Evolutionary conservation across 2,888 invertebrate genomes (phyloP).

Genomic region (Phortica okadai): DNA sequence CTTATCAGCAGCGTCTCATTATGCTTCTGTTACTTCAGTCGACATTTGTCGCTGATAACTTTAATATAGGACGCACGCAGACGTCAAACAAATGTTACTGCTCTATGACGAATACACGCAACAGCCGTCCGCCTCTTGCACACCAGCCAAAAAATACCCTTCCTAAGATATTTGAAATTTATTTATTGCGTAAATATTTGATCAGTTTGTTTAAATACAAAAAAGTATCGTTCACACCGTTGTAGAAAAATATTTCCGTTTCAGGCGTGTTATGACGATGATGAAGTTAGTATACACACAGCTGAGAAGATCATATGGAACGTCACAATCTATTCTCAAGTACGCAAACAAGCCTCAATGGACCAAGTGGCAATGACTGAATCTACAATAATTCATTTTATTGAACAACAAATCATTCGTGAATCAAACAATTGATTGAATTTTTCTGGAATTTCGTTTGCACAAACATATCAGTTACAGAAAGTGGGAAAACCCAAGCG

Average conservation of each 20-base stretch:
- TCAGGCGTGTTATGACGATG: neutral
- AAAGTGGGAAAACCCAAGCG: too few species aligned
- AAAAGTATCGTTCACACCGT: neutral
- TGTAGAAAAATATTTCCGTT: neutral
- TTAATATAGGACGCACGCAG: too few species aligned
- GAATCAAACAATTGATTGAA: too few species aligned
- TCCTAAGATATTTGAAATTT: slow-evolving; percentile 1
- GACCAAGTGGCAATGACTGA: too few species aligned
- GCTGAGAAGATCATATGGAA: neutral
- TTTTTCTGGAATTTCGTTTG: too few species aligned
- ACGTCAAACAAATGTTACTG: too few species aligned
- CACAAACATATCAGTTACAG: too few species aligned
- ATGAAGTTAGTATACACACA: neutral
- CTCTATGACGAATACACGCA: slow-evolving; percentile 11
- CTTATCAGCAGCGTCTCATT: neutral
- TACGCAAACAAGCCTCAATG: neutral
- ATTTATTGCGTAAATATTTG: slow-evolving; percentile 54
- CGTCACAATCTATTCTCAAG: neutral
- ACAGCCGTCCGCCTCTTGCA: neutral
- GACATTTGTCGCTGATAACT: too few species aligned
- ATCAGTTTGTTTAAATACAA: slow-evolving; percentile 59
- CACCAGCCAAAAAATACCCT: slow-evolving; percentile 28
- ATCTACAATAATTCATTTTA: too few species aligned
- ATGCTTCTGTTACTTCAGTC: neutral
- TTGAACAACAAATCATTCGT: too few species aligned